phyloP scores from a whole-genome alignment of 2,797 vertebrate species.

The Melanotaenia parkinsoni region DNA sequence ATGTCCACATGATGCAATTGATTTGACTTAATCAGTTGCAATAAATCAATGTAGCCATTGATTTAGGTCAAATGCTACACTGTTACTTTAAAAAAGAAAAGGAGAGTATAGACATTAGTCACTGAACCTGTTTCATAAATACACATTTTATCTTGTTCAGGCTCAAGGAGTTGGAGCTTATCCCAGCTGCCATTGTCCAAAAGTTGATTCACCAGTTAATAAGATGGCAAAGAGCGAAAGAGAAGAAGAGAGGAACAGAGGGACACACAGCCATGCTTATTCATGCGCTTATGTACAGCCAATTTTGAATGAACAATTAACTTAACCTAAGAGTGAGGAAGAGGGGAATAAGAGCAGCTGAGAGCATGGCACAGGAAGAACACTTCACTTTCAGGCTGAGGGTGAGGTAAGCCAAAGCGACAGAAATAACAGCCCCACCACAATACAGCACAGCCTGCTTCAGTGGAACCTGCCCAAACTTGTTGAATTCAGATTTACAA shows the following conservation, averaged over 20 bases:
- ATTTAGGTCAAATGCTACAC: neutral
- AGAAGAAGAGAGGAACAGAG: too few species aligned
- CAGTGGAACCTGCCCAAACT: conserved; percentile 7
- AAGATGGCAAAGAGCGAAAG: too few species aligned
- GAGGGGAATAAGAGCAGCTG: neutral
- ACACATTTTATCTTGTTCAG: too few species aligned
- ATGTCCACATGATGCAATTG: too few species aligned
- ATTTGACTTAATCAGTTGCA: too few species aligned
- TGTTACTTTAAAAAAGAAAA: neutral
- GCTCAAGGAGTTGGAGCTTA: too few species aligned
- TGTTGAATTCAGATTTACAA: conserved; percentile 5
- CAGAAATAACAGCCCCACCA: neutral
- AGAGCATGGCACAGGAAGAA: neutral
- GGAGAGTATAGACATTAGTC: neutral
- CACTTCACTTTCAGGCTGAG: neutral
- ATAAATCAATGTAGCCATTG: too few species aligned
- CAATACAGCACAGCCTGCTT: conserved; percentile 3
- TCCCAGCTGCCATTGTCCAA: too few species aligned
- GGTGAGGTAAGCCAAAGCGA: too few species aligned
- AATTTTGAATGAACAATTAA: neutral
- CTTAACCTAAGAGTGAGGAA: neutral
- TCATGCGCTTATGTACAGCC: neutral
- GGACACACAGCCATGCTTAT: neutral
- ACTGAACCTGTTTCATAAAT: neutral
- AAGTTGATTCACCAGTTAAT: too few species aligned